Base-by-base conservation (phyloP, 2,888 invertebrate genomes). In the Parnassius glacialis region DNA sequence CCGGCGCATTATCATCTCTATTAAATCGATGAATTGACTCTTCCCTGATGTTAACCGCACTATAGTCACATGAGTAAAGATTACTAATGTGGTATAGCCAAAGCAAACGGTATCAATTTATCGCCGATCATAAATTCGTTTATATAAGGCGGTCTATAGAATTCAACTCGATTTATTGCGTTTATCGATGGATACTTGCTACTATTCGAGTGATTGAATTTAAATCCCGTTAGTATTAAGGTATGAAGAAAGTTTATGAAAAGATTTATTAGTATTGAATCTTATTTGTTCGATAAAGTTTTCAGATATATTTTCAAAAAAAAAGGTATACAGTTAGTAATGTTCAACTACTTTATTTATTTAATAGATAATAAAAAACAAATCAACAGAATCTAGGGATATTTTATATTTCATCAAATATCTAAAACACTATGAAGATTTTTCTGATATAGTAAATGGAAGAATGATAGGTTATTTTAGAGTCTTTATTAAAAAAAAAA, bases 91-190 rank as follows among this genome's bases (percentile, higher is more conserved):
- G 7, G 34, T 43, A 20, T 57, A 43, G 41, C 50, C 60, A 51
- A 59, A 63, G 57, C 42, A 61, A 52, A 61, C 52, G 57, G 64
- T 59, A 59, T 58, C 62, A 59, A 66, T 66, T 67, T 63, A 67
- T 64, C 58, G 63, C 12, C 51, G 59, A 54, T 59, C 59, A 41
- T 62, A 59, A 62, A 59, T 45, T 25, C 57, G 9, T 51, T 54
- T 51, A 57, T 52, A 45, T 13, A 25, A 53, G 10, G 9, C 34
- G 43, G 50, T 62, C 54, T 59, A 41, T 12, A 16, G 62, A 59
- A 62, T 43, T 44, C 42, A 10, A 57, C 9, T 44, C 57, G 42
- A 61, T 52, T 57, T 61, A 52, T 44, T 44, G 44, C 41, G 42
- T 56, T 48, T 47, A 57, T 45, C 52, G 52, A 34, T 57, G 56